These are phyloP conservation scores for Pteronura brasiliensis DNA, from an alignment of 2,113 vertebrate genomes.

Conservation along the genomic window DNA sequence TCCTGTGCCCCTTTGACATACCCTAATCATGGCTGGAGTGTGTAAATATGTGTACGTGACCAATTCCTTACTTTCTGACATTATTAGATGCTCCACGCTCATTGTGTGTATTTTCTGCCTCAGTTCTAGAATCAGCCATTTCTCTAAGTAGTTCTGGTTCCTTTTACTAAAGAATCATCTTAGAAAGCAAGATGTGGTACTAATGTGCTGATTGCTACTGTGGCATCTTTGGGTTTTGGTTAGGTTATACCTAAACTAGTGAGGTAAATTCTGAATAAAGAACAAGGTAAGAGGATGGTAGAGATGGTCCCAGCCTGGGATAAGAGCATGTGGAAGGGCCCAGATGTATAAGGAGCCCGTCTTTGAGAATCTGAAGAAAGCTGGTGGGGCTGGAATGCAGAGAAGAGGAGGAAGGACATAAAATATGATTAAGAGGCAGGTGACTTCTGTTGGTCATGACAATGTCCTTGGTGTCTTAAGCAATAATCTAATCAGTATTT, in stretches of 20 bases:
- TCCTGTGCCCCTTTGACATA: not conserved
- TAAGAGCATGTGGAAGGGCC: not conserved
- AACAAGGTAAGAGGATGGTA: not conserved
- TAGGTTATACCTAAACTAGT: not conserved
- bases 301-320: not conserved
- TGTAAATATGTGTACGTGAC: not conserved
- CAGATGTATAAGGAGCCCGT: not conserved
- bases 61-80: not conserved
- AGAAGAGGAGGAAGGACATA: not conserved
- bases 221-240: not conserved
- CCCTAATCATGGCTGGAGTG: too few relatives aligned
- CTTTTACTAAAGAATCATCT: not conserved
- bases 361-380: not conserved
- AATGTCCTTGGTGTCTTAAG: not conserved
- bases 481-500: not conserved
- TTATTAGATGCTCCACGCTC: not conserved
- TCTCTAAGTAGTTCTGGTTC: not conserved
- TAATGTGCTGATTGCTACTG: not conserved
- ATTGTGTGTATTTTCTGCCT: not conserved
- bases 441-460: not conserved
- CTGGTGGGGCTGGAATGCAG: not conserved
- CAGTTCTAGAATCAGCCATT: not conserved
- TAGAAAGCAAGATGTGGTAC: not conserved
- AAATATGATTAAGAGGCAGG: not conserved
- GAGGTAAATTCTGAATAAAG: not conserved